Base-by-base conservation (phyloP, 2,113 vertebrate species). In the Peromyscus californicus region DNA sequence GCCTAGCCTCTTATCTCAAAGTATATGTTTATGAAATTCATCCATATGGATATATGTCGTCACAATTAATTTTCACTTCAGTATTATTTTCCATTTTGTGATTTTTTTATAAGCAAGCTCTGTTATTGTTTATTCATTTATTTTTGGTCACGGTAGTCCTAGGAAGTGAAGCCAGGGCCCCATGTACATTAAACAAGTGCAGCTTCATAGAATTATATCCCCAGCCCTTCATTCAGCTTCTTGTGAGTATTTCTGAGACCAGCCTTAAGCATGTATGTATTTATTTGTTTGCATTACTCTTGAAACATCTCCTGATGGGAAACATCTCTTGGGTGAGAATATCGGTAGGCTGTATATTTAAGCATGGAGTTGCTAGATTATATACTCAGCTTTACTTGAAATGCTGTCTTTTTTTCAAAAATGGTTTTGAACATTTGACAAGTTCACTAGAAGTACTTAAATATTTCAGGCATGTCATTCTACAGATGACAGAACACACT, bases 341-440 rank as follows among this genome's bases (percentile, higher is more conserved):
- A 94, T 95, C 69, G 90, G 75, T 29, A 74, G 42, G 29, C 10
- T 51, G 17, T 72, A 67, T 31, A 89, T 51, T 54, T 69, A 82
- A 31, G 54, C 29, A 26, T 26, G 29, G 74, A 67, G 87, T 69
- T 90, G 15, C 5, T 93, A 69, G 33, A 61, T 74, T 82, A 26
- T 1, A 36, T 57, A 74, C 51, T 96, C 42, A 90, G 84, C 6
- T 90, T 93, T 91, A 94, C 90, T 88, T 90, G 75, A 89, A 80
- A 74, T 82, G 13, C 4, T 80, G 57, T 48, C 51, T 17, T 90
- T 91, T 91, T 89, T 89, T 17, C 63, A 70, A 75, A 85, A 83
- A 39, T 94, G 54, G 45, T 87, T 88, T 96, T 74, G 93, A 95
- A 92, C n/a, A 74, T 88, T 59, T 91, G 65, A 59, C 31, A 36